phyloP scores from a whole-genome alignment of 2,888 invertebrate genomes.

The Taphrorychus bicolor region DNA sequence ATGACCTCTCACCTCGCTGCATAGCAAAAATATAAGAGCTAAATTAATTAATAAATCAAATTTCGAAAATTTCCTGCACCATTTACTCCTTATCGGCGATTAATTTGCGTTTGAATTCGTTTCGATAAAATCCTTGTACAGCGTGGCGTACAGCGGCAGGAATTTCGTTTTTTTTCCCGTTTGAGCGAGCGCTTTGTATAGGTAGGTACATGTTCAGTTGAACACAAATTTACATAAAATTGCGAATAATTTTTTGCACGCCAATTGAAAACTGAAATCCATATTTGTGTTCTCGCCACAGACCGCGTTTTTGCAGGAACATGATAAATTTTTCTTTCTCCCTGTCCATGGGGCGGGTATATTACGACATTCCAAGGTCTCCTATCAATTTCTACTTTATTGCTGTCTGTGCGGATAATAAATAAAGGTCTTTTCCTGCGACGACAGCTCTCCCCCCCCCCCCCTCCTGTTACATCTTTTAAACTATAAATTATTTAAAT shows the following conservation, averaged over 20 bases:
- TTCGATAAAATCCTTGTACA: slow-evolving; percentile 17
- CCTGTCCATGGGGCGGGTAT: background rate
- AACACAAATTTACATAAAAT: slow-evolving; percentile 7
- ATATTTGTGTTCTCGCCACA: background rate
- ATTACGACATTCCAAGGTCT: slow-evolving; percentile 8
- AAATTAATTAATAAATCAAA: slow-evolving; percentile 9
- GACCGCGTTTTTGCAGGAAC: background rate
- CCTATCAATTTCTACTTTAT: slow-evolving; percentile 14
- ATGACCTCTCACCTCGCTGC: background rate
- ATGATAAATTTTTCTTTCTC: background rate
- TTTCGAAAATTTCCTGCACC: slow-evolving; percentile 12
- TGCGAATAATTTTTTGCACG: background rate
- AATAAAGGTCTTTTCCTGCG: no score
- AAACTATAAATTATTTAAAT: no score
- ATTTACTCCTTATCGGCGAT: slow-evolving; percentile 17
- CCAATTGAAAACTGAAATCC: slow-evolving; percentile 1
- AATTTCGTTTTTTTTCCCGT: slow-evolving; percentile 9
- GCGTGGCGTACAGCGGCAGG: slow-evolving; percentile 3
- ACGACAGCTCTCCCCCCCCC: no score
- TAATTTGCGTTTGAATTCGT: slow-evolving; percentile 13
- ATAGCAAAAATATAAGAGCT: background rate
- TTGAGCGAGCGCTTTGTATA: slow-evolving; percentile 8
- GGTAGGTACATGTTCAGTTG: background rate
- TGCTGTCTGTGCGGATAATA: background rate
- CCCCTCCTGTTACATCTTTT: no score